Evolutionary conservation across 2,113 vertebrate species (phyloP).

Genomic region (Tauraco erythrolophus): DNA sequence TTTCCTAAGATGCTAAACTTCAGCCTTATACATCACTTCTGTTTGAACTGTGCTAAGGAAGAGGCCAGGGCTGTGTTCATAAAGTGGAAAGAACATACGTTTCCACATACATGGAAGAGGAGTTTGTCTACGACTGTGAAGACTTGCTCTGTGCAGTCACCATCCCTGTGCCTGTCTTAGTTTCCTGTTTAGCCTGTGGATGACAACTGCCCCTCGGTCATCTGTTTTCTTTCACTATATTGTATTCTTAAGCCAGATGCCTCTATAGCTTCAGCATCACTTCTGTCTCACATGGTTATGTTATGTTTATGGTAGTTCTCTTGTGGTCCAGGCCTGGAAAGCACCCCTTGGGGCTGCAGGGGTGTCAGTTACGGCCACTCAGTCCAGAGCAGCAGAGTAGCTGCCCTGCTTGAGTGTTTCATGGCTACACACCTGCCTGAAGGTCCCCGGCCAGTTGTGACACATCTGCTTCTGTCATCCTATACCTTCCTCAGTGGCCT

Average conservation of each 20-base stretch:
- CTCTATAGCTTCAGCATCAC: background rate
- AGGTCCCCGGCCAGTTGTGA: background rate
- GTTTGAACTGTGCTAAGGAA: background rate
- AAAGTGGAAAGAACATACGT: background rate
- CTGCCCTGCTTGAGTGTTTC: background rate
- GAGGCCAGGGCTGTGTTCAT: background rate
- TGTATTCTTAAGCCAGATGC: background rate
- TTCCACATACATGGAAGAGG: background rate
- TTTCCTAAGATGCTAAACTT: background rate
- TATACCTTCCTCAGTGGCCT: background rate
- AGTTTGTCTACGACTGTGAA: background rate
- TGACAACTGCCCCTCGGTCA: accelerated
- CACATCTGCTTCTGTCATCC: accelerated
- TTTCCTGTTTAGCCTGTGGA: background rate
- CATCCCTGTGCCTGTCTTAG: background rate
- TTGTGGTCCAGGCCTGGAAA: too few relatives aligned
- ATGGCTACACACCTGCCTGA: accelerated
- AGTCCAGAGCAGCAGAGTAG: background rate
- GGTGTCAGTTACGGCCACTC: background rate
- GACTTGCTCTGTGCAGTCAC: background rate
- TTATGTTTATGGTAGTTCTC: background rate
- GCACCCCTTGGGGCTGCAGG: background rate
- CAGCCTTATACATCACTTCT: background rate
- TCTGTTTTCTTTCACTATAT: background rate
- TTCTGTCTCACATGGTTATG: accelerated